Base-by-base conservation (phyloP, 2,113 vertebrate species). In the Enhydra lutris region DNA sequence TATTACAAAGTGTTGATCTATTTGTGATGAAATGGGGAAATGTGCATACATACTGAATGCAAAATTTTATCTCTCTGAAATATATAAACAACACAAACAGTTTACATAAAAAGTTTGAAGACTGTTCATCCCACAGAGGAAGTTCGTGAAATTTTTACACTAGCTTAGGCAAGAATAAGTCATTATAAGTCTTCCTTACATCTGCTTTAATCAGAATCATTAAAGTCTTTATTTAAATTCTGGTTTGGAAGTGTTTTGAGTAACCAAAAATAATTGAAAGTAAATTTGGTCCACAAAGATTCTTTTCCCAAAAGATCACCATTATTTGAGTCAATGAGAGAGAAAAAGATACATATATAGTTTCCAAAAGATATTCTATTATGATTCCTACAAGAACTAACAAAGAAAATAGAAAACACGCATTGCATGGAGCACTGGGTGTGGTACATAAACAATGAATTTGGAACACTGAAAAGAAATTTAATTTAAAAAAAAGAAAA, bases 181-280 rank as follows among this genome's bases (percentile, higher is more conserved):
- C 61, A 92, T 39, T 94, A 42, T 92, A 76, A 55, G 29, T 83
- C 91, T 97, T 73, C 12, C 34, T 82, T 92, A 69, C 4, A 57
- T 34, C 24, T 69, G 6, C 26, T 90, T 93, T 74, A 96, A 93
- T 95, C 39, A 89, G 7, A 93, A 63, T n/a, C 55, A 92, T 92
- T 89, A 95, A 74, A 95, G 31, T 81, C 36, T 87, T 96, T 76
- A 86, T 89, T 96, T 87, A 93, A 92, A 81, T 93, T 97, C 8
- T 74, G 90, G 78, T 73, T 57, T 50, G n/a, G 36, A 82, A 59
- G 17, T 59, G 45, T 83, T 97, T 91, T 84, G 31, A 95, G 84
- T 50, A 73, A 1, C 4, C 85, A 4, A 96, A 86, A 85, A 82
- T 76, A 93, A 52, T 39, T 59, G 18, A 83, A n/a, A 81, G 80